Evolutionary conservation across 2,888 invertebrate species (phyloP).

Genomic region (Troides helena): DNA sequence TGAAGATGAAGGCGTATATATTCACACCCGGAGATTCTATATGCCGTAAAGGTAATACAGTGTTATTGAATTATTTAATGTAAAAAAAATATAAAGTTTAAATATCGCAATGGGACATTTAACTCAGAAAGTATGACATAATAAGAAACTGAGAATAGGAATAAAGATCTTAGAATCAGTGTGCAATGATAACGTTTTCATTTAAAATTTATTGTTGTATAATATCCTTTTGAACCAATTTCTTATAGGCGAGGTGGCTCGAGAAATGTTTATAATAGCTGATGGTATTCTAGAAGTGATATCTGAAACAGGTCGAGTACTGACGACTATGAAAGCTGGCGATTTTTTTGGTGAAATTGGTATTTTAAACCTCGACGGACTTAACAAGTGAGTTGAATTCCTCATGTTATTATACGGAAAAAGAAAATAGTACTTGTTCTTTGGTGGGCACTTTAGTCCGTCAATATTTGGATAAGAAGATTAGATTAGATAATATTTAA

Average conservation of each 20-base stretch:
- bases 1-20: constrained; percentile 99
- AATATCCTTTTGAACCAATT: neutral
- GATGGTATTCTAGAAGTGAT: constrained; percentile 97
- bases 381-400: constrained; percentile 88
- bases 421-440: neutral
- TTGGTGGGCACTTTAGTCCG: neutral
- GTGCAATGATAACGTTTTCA: neutral
- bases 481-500: too few species aligned
- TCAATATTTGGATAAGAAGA: neutral
- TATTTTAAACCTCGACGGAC: constrained; percentile 95
- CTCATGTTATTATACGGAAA: too few species aligned
- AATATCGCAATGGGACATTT: neutral
- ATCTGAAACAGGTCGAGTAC: constrained; percentile 94
- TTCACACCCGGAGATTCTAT: constrained; percentile 98
- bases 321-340: constrained; percentile 97
- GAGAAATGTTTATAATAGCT: constrained; percentile 99
- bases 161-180: too few species aligned
- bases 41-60: constrained; percentile 89
- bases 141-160: neutral
- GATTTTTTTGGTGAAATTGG: constrained; percentile 99
- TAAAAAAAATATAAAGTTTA: neutral
- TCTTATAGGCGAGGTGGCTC: constrained; percentile 87
- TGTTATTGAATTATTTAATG: neutral
- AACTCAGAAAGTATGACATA: neutral
- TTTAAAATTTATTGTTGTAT: neutral